phyloP scores from a whole-genome alignment of 1,140 invertebrate genomes.

The Zeugodacus cucurbitae region DNA sequence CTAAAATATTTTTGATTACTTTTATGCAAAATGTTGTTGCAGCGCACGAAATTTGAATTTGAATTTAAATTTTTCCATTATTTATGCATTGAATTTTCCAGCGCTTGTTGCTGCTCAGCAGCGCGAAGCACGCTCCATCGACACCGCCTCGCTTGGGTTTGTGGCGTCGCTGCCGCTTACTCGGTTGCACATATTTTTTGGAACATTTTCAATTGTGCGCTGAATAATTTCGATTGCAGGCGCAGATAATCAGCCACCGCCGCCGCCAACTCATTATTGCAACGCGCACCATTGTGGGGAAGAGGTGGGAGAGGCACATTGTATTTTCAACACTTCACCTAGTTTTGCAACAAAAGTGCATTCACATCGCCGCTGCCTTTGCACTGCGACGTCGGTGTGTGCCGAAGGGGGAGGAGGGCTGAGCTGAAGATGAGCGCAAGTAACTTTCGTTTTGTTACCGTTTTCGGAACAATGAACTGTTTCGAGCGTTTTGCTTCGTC shows the following conservation, averaged over 20 bases:
- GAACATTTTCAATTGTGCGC: background rate
- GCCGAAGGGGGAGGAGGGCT: background rate
- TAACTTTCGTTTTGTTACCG: background rate
- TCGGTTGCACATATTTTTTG: background rate
- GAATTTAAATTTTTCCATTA: background rate
- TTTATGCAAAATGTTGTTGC: slow-evolving; percentile 31
- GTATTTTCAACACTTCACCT: slow-evolving; percentile 32
- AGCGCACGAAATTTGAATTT: background rate
- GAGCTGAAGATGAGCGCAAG: background rate
- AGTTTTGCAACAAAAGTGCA: slow-evolving; percentile 25
- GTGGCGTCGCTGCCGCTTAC: background rate
- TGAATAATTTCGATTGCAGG: slow-evolving; percentile 26
- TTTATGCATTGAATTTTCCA: slow-evolving; percentile 19
- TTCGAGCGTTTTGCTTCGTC: background rate
- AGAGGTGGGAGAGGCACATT: background rate
- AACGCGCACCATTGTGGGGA: background rate
- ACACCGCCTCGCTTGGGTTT: background rate
- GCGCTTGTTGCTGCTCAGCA: background rate
- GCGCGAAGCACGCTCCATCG: background rate
- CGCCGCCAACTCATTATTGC: background rate
- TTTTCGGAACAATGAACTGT: slow-evolving; percentile 31
- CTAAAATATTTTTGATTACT: slow-evolving; percentile 36
- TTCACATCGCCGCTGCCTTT: background rate
- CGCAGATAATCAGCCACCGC: background rate
- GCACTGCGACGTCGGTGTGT: background rate